Evolutionary conservation across 2,113 vertebrate genomes (phyloP), one percentile per base, ranked within the genome.

Genomic region (Brachyistius frenatus): DNA sequence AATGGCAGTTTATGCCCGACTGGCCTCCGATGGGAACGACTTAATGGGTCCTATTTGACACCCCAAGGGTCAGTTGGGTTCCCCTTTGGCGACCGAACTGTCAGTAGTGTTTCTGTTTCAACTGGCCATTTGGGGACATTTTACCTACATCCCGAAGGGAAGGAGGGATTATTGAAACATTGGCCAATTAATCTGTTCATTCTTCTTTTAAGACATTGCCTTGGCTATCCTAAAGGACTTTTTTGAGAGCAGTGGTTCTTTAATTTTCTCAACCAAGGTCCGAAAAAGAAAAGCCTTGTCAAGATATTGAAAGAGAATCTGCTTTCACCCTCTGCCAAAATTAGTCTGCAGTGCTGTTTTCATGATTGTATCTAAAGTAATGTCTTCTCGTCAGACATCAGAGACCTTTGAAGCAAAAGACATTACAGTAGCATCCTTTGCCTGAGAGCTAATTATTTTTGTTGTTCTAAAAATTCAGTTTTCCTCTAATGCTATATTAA

Each of bases 251-350:
- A 32, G 37, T 32, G 46, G 30, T 66, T 60, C 16, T 79, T 62
- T 56, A 56, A 66, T 62, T 72, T 68, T 56, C 66, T 57, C 64
- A 32, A 61, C 61, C 78, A 73, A 77, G 49, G 71, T 63, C 71
- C 61, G 57, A 71, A 76, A 71, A 79, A 54, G 69, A 76, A 80
- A 87, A 81, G 69, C 66, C 55, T 57, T 67, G 64, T 87, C 53
- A n/a, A 54, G 71, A 66, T 61, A 71, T n/a, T 71, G 76, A 87
- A 57, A 49, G 76, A 83, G 54, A 73, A 79, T 60, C 53, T 44
- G 23, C 56, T 37, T 54, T 50, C 65, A 23, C 30, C 15, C 62
- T 53, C 11, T 71, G 65, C 77, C 70, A 73, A 84, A 83, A 81
- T 66, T 13, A 67, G 81, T 54, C 68, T 37, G 64, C 71, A 31